These are phyloP conservation scores for Sinonovacula constricta DNA, from an alignment of 1,140 invertebrate species.

Conservation along the genomic window DNA sequence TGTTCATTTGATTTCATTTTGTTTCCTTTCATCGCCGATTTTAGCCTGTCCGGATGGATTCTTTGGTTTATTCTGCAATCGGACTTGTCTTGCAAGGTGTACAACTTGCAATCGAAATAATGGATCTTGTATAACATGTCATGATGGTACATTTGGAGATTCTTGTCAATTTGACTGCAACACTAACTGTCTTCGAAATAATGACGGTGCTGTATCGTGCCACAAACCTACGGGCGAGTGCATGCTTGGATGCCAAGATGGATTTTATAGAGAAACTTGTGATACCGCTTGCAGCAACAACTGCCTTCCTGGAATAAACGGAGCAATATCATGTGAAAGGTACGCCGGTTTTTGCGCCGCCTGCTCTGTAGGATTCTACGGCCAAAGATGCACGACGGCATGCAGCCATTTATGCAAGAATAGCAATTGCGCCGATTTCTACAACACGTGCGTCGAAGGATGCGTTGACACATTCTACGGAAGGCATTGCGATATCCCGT, in stretches of 20 bases:
- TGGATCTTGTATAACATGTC: conserved; percentile 18
- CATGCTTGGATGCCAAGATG: too few relatives aligned
- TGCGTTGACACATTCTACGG: conserved; percentile 26
- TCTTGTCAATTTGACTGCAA: conserved; percentile 18
- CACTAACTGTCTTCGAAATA: not conserved
- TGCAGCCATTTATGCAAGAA: conserved; percentile 15
- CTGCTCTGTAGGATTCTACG: conserved; percentile 24
- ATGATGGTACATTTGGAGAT: conserved; percentile 18
- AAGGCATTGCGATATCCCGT: conserved; percentile 4
- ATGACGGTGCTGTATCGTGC: not conserved
- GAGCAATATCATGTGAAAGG: not conserved
- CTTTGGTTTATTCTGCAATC: conserved; percentile 21
- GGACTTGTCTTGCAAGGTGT: conserved; percentile 12
- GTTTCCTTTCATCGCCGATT: too few relatives aligned
- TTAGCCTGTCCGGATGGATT: conserved; percentile 10
- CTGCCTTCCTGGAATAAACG: not conserved
- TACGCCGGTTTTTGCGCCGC: conserved; percentile 7
- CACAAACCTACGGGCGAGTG: conserved; percentile 10
- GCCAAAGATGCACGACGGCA: not conserved
- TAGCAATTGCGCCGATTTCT: conserved; percentile 14
- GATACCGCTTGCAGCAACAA: not conserved
- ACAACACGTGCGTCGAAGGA: conserved; percentile 37
- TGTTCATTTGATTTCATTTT: too few relatives aligned
- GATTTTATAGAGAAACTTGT: not conserved
- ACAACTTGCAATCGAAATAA: conserved; percentile 5